phyloP scores from a whole-genome alignment of 2,888 invertebrate genomes.

The Caenorhabditis becei region DNA sequence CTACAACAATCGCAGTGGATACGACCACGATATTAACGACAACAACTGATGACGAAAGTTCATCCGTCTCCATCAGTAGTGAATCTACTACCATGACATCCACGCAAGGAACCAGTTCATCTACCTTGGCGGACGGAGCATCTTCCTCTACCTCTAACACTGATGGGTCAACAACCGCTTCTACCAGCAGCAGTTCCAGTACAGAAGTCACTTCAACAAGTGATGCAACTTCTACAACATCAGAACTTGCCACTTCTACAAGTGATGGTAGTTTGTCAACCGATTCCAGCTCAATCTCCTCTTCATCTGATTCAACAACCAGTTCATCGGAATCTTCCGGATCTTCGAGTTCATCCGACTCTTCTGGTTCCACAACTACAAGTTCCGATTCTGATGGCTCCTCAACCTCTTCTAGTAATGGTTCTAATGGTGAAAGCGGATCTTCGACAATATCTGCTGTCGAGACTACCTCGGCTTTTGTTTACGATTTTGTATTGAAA shows the following conservation, averaged over 20 bases:
- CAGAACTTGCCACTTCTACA: neutral
- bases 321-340: neutral
- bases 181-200: too few relatives aligned
- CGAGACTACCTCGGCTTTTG: neutral
- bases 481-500: slow-evolving; percentile 41
- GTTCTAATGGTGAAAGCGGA: neutral
- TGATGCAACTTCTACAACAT: neutral
- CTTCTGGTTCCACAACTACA: neutral
- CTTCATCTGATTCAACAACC: neutral
- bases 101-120: neutral
- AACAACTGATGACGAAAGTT: neutral
- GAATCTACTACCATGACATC: neutral
- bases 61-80: neutral
- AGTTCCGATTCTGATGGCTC: neutral
- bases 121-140: neutral
- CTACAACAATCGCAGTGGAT: neutral
- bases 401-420: slow-evolving; percentile 8
- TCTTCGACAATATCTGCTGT: neutral
- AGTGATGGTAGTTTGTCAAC: neutral
- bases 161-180: too few relatives aligned
- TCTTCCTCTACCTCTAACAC: too few relatives aligned
- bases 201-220: neutral
- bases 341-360: neutral
- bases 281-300: neutral
- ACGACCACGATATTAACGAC: neutral